Conservation (phyloP, 2,888 invertebrate genomes). For the Dicranocentrus wangi region DNA sequence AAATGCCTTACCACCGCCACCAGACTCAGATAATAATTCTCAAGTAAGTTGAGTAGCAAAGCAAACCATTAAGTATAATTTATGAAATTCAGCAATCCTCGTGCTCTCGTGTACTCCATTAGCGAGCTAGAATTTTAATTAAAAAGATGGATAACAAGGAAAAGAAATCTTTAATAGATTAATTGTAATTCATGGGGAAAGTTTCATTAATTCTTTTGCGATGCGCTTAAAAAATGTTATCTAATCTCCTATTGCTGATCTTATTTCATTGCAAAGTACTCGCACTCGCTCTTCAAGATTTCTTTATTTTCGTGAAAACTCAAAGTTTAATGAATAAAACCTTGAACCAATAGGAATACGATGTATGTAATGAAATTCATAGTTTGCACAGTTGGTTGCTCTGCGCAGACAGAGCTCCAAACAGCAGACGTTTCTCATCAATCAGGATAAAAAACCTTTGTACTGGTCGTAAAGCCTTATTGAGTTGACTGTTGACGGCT, state of each 20-base stretch:
- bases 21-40: slow-evolving; percentile 71
- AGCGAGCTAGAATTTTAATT: not conserved
- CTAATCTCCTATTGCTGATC: slow-evolving; percentile 29
- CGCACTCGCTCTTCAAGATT: not conserved
- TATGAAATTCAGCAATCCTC: not conserved
- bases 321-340: not conserved
- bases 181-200: slow-evolving; percentile 31
- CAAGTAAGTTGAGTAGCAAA: slow-evolving; percentile 70
- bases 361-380: not conserved
- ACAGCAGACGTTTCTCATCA: slow-evolving; percentile 25
- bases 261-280: not conserved
- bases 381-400: not conserved
- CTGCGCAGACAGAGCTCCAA: too few relatives aligned
- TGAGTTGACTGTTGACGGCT: not conserved
- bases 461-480: not conserved
- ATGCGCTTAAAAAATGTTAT: slow-evolving; percentile 23
- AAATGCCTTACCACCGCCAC: slow-evolving; percentile 71
- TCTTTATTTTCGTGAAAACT: slow-evolving; percentile 20
- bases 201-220: slow-evolving; percentile 23
- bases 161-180: slow-evolving; percentile 13
- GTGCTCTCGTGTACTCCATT: not conserved
- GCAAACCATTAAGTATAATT: slow-evolving; percentile 12
- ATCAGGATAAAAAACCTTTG: slow-evolving; percentile 4
- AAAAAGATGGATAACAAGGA: slow-evolving; percentile 4
- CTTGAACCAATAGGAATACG: not conserved